These are phyloP conservation scores for Pristionchus japonicus DNA, from an alignment of 2,888 invertebrate species.

Conservation along the genomic window DNA sequence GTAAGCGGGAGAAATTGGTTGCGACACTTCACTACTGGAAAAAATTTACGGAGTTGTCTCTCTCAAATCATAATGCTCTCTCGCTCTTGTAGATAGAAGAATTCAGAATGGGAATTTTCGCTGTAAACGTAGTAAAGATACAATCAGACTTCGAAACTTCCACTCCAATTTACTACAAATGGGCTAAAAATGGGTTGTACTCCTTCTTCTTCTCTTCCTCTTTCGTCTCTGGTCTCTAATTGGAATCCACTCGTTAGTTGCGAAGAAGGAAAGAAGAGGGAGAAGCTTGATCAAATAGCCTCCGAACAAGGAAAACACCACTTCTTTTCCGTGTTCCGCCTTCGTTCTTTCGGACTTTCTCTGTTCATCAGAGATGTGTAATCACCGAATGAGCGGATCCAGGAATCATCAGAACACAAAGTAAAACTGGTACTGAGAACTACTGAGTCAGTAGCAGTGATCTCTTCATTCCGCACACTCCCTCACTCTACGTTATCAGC, in stretches of 20 bases:
- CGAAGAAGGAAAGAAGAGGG: not conserved
- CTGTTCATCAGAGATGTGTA: not conserved
- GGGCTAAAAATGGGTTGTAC: not conserved
- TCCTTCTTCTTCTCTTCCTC: not conserved
- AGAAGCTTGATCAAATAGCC: conserved; percentile 5
- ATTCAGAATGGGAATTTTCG: too few species aligned
- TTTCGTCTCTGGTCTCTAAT: not conserved
- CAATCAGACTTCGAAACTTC: too few species aligned
- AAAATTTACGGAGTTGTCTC: too few species aligned
- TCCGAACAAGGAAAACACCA: not conserved
- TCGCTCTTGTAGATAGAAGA: too few species aligned
- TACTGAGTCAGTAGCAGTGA: not conserved
- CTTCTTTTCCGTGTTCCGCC: conserved; percentile 15
- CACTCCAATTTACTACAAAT: not conserved
- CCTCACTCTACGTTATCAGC: not conserved
- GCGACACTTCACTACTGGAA: not conserved
- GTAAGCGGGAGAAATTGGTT: not conserved
- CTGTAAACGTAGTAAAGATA: too few species aligned
- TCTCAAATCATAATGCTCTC: too few species aligned
- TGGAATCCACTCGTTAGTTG: not conserved
- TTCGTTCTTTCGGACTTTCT: not conserved
- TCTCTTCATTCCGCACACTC: not conserved
- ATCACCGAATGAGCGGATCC: not conserved
- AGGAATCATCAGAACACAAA: not conserved
- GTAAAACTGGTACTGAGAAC: not conserved